phyloP scores from a whole-genome alignment of 2,888 invertebrate genomes.

The Patella caerulea region DNA sequence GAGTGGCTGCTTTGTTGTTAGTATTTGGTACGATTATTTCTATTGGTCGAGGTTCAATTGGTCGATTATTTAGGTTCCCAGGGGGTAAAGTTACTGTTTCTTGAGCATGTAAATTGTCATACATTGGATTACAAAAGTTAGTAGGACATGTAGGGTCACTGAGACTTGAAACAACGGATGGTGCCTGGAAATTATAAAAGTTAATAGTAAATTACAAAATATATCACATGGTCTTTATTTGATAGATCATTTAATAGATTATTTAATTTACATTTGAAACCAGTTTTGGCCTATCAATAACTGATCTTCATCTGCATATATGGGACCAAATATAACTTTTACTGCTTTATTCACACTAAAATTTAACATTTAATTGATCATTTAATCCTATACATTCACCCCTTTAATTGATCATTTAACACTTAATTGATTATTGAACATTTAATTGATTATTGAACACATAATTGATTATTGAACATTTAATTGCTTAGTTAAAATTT shows the following conservation, averaged over 20 bases:
- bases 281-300: too few relatives aligned
- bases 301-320: too few relatives aligned
- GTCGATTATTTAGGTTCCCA: neutral
- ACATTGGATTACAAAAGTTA: conserved; percentile 65
- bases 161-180: conserved; percentile 18
- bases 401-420: too few relatives aligned
- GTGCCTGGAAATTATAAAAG: conserved; percentile 18
- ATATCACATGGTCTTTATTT: neutral
- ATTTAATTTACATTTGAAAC: neutral
- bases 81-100: conserved; percentile 16
- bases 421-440: too few relatives aligned
- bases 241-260: neutral
- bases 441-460: too few relatives aligned
- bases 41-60: neutral
- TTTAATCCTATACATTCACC: too few relatives aligned
- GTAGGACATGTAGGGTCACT: conserved; percentile 38
- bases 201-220: neutral
- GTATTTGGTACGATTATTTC: conserved; percentile 1
- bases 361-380: too few relatives aligned
- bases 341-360: too few relatives aligned
- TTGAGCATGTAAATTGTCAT: conserved; percentile 49
- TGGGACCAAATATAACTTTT: too few relatives aligned
- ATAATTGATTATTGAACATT: too few relatives aligned
- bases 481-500: neutral
- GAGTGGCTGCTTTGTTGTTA: neutral